Evolutionary conservation across 2,888 invertebrate species (phyloP), one percentile per base, ranked within the genome.

Genomic region (Lysandra bellargus): DNA sequence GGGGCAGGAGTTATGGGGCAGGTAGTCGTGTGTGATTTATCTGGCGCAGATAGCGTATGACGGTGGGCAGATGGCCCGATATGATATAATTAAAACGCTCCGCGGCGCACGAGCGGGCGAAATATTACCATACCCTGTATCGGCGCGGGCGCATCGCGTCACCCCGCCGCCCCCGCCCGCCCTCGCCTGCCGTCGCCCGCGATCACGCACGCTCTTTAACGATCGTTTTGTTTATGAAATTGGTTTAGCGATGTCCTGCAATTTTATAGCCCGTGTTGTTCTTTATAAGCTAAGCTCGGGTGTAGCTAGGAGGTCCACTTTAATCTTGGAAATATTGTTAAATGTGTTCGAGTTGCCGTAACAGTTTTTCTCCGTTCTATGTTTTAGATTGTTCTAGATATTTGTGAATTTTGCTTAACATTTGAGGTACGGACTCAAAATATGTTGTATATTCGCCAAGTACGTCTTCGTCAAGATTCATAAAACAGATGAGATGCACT

Each of bases 51-150:
- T 79, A 75, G 79, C 74, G 75, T 74, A 79, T 79, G 79, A 79
- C 74, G 79, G 61, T 60, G 78, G 17, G 61, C 61, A 79, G 81
- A 80, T 81, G 79, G 73, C 75, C 85, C 87, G 91, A 91, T 91
- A 92, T 90, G 88, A 90, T 91, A 90, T 92, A 91, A 91, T 91
- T 90, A 91, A 91, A 88, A 86, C 86, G 88, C 85, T 85, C 85
- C 84, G 82, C 85, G 84, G 86, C 81, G 89, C 91, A 90, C 90
- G 91, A 90, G 88, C 91, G 89, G 91, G 89, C 89, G 87, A 88
- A 90, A 90, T 91, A 92, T 92, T 91, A 92, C 91, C 92, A 91
- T 92, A 92, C 89, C 84, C 84, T 84, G 84, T 84, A 86, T 85
- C 87, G 84, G 81, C 80, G 80, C 83, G 83, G 69, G 69, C 69